A percentile compares a stretch with the other conserved stretches of the same genome.
Conservation (phyloP, 2,888 invertebrate genomes). For the Bruchidius siliquastri region DNA sequence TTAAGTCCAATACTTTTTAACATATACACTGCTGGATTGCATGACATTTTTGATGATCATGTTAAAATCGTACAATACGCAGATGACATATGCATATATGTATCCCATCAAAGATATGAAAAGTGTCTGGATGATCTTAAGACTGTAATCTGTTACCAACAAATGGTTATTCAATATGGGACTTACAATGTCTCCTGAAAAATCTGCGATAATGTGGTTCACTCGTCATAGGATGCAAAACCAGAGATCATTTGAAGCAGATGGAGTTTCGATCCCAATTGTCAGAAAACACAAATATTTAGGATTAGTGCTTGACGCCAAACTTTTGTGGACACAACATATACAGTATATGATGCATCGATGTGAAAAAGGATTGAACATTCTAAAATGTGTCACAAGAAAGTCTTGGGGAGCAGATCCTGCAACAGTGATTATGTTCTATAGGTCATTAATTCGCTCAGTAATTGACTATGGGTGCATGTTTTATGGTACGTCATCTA, state of each 20-base stretch:
- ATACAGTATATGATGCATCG: not conserved
- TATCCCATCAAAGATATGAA: no score
- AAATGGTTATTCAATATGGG: not conserved
- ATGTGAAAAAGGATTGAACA: no score
- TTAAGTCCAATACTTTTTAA: conserved; percentile 4
- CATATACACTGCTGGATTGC: conserved; percentile 1
- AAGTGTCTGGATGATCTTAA: no score
- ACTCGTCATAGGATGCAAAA: not conserved
- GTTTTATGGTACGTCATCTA: conserved; percentile 2
- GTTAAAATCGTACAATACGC: not conserved
- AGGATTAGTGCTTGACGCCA: not conserved
- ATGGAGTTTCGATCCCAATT: not conserved
- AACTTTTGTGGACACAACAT: not conserved
- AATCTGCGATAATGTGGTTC: no score
- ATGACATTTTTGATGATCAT: not conserved
- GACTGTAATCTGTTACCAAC: no score
- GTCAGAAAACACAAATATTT: not conserved
- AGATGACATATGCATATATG: no score
- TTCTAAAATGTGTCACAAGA: conserved; percentile 1
- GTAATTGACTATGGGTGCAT: conserved; percentile 4
- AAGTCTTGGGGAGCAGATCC: conserved; percentile 4
- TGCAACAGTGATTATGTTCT: not conserved
- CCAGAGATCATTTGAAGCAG: no score
- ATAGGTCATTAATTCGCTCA: conserved; percentile 1
- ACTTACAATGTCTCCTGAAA: conserved; percentile 1